These are phyloP conservation scores for Sebastes iracundus DNA, from an alignment of 2,797 vertebrate genomes.

Conservation along the genomic window DNA sequence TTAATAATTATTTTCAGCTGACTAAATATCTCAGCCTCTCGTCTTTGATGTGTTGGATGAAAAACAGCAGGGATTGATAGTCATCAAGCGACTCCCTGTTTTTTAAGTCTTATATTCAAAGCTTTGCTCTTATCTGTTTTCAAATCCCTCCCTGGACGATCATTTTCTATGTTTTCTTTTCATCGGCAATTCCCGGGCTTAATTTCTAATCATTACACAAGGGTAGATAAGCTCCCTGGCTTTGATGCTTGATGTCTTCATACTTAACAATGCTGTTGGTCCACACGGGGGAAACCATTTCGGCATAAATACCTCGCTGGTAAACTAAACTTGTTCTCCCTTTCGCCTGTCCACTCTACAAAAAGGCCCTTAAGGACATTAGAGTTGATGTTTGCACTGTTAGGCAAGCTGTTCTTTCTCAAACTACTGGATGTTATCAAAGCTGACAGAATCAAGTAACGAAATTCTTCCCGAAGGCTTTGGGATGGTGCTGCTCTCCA, in stretches of 20 bases:
- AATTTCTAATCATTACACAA: conserved; percentile 55
- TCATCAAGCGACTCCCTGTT: conserved; percentile 19
- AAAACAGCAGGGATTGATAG: conserved; percentile 19
- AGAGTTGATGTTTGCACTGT: not conserved
- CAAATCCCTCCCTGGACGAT: conserved; percentile 13
- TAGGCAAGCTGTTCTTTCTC: conserved; percentile 3
- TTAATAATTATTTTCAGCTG: conserved; percentile 29
- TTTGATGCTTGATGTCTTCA: conserved; percentile 55
- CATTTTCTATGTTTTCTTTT: conserved; percentile 28
- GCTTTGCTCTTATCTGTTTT: conserved; percentile 40
- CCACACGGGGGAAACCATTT: conserved; percentile 28
- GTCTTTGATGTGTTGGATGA: conserved; percentile 55
- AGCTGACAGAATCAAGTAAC: conserved; percentile 16
- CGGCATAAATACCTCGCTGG: not conserved
- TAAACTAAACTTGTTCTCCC: conserved; percentile 5
- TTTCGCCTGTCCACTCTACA: conserved; percentile 9
- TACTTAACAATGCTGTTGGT: conserved; percentile 16
- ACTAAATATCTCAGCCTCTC: conserved; percentile 26
- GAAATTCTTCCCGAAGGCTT: not conserved
- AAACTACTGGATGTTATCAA: conserved; percentile 10
- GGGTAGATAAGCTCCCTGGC: conserved; percentile 33
- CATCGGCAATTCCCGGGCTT: conserved; percentile 35
- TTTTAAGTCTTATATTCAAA: conserved; percentile 31
- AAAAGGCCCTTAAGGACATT: conserved; percentile 1
- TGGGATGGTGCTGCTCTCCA: not conserved